phyloP scores from a whole-genome alignment of 2,797 vertebrate genomes.

The Phalanger gymnotis region DNA sequence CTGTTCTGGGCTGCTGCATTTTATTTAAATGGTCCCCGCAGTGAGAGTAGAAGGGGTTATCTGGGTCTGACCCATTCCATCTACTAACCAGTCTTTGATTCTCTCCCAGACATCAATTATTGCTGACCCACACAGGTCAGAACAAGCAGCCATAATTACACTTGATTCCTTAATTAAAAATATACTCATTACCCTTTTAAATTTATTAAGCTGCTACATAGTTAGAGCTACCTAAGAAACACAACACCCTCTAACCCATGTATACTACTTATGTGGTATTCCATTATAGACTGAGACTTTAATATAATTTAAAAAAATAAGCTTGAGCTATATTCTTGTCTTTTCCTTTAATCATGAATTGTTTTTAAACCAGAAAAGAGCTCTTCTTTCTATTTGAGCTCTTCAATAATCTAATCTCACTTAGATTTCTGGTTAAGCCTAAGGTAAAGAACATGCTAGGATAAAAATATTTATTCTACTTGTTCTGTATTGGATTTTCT shows the following conservation, averaged over 20 bases:
- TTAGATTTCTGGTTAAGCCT: constrained; percentile 9
- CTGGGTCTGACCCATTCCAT: not conserved
- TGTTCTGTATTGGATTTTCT: not conserved
- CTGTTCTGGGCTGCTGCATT: not conserved
- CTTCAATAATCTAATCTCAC: not conserved
- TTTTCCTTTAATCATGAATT: constrained; percentile 44
- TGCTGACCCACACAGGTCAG: constrained; percentile 51
- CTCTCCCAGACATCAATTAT: constrained; percentile 28
- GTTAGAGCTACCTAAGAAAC: constrained; percentile 71
- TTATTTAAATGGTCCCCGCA: fast-evolving
- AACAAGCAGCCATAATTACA: constrained; percentile 66
- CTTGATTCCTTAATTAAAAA: constrained; percentile 73
- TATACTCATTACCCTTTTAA: constrained; percentile 49
- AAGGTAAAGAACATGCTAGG: not conserved
- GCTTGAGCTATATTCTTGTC: not conserved
- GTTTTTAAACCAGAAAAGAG: constrained; percentile 42
- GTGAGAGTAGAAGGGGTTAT: fast-evolving
- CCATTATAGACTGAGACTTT: constrained; percentile 37
- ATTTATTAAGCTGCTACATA: constrained; percentile 69
- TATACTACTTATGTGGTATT: constrained; percentile 50
- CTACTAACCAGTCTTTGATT: not conserved
- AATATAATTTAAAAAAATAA: constrained; percentile 11
- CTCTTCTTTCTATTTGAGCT: constrained; percentile 8
- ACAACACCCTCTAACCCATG: constrained; percentile 47
- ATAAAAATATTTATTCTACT: constrained; percentile 16